These are phyloP conservation scores for Microchirus variegatus DNA, from an alignment of 2,797 vertebrate genomes.

Conservation along the genomic window DNA sequence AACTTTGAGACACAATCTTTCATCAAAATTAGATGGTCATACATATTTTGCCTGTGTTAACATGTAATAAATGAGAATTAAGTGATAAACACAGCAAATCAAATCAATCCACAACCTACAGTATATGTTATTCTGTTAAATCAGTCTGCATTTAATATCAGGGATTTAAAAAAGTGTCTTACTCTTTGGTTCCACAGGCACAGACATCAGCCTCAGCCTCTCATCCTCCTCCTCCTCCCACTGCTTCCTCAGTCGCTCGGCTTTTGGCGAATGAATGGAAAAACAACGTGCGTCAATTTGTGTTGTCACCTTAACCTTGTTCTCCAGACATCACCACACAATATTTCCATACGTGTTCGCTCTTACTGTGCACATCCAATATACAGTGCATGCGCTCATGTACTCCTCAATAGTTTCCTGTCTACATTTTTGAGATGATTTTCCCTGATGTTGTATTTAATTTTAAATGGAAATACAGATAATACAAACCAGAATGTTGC, in stretches of 20 bases:
- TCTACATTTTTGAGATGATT: conserved; percentile 11
- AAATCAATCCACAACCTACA: too few relatives aligned
- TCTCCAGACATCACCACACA: conserved; percentile 11
- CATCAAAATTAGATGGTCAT: too few relatives aligned
- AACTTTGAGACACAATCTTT: too few relatives aligned
- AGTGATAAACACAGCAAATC: too few relatives aligned
- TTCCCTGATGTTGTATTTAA: too few relatives aligned
- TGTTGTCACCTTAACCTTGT: conserved; percentile 15
- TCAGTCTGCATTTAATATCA: background rate
- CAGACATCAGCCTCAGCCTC: conserved; percentile 63
- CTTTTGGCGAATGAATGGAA: conserved; percentile 56
- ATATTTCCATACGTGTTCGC: conserved; percentile 52
- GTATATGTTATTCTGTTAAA: background rate
- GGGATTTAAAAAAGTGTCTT: conserved; percentile 20
- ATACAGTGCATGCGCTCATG: background rate
- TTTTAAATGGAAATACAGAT: too few relatives aligned
- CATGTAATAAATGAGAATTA: too few relatives aligned
- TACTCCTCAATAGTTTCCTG: conserved; percentile 15
- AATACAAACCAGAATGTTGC: background rate
- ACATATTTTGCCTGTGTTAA: too few relatives aligned
- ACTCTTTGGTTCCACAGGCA: conserved; percentile 78
- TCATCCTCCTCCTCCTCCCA: conserved; percentile 85
- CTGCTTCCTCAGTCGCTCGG: conserved; percentile 79
- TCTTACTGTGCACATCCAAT: background rate
- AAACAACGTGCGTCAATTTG: conserved; percentile 45